phyloP scores from a whole-genome alignment of 2,888 invertebrate species.

The Hirtodrosophila alboralis region DNA sequence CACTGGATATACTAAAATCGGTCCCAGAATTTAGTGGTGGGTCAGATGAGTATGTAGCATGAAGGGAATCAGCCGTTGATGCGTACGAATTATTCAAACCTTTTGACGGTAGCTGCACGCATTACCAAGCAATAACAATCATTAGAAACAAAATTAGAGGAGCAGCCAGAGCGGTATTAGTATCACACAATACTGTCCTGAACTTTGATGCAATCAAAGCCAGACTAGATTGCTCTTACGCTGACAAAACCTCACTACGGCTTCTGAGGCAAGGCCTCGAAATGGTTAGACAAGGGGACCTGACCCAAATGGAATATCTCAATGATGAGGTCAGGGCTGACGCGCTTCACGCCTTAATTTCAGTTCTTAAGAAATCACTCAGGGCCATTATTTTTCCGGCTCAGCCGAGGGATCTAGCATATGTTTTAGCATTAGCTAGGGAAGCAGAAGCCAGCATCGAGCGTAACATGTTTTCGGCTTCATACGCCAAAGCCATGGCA shows the following conservation, averaged over 20 bases:
- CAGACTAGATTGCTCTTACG: conserved; percentile 8
- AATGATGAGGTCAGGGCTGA: conserved; percentile 9
- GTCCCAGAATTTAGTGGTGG: conserved; percentile 13
- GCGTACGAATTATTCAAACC: conserved; percentile 19
- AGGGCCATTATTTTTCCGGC: conserved; percentile 1
- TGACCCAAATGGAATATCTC: conserved; percentile 10
- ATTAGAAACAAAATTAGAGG: conserved; percentile 20
- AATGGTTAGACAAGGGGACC: conserved; percentile 9
- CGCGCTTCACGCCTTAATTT: conserved; percentile 11
- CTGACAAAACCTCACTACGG: conserved; percentile 14
- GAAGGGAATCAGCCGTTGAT: conserved; percentile 18
- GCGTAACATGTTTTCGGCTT: not conserved
- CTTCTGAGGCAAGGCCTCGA: conserved; percentile 10
- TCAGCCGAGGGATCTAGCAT: no score
- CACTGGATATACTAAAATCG: conserved; percentile 16
- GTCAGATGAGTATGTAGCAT: conserved; percentile 22
- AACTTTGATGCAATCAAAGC: conserved; percentile 26
- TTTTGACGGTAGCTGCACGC: conserved; percentile 6
- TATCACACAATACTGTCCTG: conserved; percentile 26
- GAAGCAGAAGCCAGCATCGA: not conserved
- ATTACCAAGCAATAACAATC: conserved; percentile 22
- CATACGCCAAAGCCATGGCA: not conserved
- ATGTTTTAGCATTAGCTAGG: no score
- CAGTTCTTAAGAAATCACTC: not conserved
- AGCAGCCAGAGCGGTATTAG: conserved; percentile 15